Percentiles rank a stretch among this genome's conserved stretches.
These are phyloP conservation scores for Mycetomoellerius zeteki DNA, from an alignment of 1,140 invertebrate species.

Conservation along the genomic window DNA sequence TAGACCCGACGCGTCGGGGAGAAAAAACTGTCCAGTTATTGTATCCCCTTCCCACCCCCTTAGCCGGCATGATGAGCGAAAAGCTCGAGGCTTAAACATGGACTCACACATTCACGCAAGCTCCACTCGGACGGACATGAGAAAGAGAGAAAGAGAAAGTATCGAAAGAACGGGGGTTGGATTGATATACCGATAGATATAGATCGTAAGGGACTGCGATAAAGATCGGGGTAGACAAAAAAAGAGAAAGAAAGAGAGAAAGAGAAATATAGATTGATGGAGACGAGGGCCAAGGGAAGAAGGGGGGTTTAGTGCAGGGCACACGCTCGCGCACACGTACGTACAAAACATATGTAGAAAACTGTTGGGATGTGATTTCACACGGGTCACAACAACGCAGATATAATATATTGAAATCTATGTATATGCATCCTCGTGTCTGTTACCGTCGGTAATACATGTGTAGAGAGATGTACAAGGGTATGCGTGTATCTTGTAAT, in stretches of 20 bases:
- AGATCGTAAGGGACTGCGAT: constrained; percentile 54
- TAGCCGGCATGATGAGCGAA: constrained; percentile 62
- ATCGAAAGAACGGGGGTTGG: constrained; percentile 43
- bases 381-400: constrained; percentile 94
- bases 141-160: constrained; percentile 74
- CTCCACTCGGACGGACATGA: constrained; percentile 82
- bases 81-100: constrained; percentile 81
- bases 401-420: constrained; percentile 85
- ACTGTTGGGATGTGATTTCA: constrained; percentile 88
- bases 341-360: constrained; percentile 87
- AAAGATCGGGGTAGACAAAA: constrained; percentile 38
- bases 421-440: constrained; percentile 77
- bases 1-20: constrained; percentile 26
- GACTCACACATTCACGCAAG: constrained; percentile 84
- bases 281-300: constrained; percentile 69
- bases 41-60: constrained; percentile 27
- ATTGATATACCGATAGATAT: constrained; percentile 53
- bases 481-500: constrained; percentile 66
- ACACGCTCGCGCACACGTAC: constrained; percentile 87
- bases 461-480: constrained; percentile 50
- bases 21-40: constrained; percentile 64
- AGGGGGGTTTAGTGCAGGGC: constrained; percentile 81
- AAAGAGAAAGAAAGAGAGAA: constrained; percentile 69
- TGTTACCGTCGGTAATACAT: constrained; percentile 57
- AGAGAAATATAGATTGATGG: constrained; percentile 81